Conservation (phyloP, 1,140 invertebrate genomes). For the Heliothis subflexa region DNA sequence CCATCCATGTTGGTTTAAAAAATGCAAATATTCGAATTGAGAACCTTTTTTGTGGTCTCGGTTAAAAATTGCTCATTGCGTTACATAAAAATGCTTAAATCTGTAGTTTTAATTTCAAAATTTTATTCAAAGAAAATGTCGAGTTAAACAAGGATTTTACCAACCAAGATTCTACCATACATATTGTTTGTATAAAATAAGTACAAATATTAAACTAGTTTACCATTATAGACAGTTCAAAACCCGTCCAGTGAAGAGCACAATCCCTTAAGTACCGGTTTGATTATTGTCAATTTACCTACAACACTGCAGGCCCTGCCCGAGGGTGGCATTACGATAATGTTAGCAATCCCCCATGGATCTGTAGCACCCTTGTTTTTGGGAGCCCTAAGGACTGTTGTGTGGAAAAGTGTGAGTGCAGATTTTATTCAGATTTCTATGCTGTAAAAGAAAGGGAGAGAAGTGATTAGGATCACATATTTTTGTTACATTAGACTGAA, state of each 20-base stretch:
- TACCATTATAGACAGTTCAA: not conserved
- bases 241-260: not conserved
- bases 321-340: conserved; percentile 56
- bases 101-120: no score
- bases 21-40: no score
- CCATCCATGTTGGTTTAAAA: no score
- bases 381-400: conserved; percentile 49
- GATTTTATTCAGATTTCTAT: not conserved
- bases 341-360: conserved; percentile 54
- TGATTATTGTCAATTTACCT: conserved; percentile 34
- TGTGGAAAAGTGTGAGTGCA: conserved; percentile 45
- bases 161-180: no score
- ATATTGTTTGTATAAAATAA: no score
- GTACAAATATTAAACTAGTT: not conserved
- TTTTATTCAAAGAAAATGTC: no score
- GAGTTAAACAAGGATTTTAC: no score
- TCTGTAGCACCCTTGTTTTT: conserved; percentile 58
- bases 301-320: conserved; percentile 15
- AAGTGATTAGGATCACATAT: no score
- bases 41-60: no score
- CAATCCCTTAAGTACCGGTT: conserved; percentile 35
- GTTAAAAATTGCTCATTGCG: no score
- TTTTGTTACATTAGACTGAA: not conserved
- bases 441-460: no score
- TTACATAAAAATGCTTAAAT: no score